phyloP scores from a whole-genome alignment of 2,113 vertebrate genomes.

The Labeo catla region DNA sequence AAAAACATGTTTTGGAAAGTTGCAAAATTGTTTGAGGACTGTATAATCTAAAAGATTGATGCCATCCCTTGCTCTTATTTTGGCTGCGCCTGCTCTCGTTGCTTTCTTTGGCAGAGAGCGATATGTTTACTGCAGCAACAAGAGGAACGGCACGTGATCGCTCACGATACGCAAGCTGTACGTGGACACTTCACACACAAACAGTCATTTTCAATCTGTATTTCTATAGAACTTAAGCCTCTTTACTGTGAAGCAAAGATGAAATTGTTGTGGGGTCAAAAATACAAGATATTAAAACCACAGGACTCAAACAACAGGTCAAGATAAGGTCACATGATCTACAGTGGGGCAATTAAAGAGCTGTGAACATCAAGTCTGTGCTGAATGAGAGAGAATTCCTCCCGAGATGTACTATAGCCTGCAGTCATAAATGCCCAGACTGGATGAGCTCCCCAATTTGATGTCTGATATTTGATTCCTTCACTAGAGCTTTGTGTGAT shows the following conservation, averaged over 20 bases:
- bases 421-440: slow-evolving; percentile 51
- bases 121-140: slow-evolving; percentile 52
- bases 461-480: slow-evolving; percentile 60
- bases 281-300: not conserved
- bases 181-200: not conserved
- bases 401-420: slow-evolving; percentile 57
- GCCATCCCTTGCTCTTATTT: slow-evolving; percentile 59
- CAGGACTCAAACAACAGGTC: not conserved
- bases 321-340: slow-evolving; percentile 26
- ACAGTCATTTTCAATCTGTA: not conserved
- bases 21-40: slow-evolving; percentile 51
- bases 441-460: slow-evolving; percentile 39
- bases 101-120: slow-evolving; percentile 57
- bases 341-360: not conserved
- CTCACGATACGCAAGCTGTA: slow-evolving; percentile 8
- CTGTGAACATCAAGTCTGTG: slow-evolving; percentile 17
- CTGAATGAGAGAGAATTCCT: slow-evolving; percentile 52
- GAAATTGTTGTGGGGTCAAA: not conserved
- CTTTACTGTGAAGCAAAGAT: not conserved
- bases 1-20: slow-evolving; percentile 63
- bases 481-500: slow-evolving; percentile 66
- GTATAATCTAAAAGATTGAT: slow-evolving; percentile 67
- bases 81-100: slow-evolving; percentile 58
- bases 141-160: not conserved
- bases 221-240: not conserved